These are phyloP conservation scores for Crenichthys baileyi DNA, from an alignment of 2,797 vertebrate genomes.

Conservation along the genomic window DNA sequence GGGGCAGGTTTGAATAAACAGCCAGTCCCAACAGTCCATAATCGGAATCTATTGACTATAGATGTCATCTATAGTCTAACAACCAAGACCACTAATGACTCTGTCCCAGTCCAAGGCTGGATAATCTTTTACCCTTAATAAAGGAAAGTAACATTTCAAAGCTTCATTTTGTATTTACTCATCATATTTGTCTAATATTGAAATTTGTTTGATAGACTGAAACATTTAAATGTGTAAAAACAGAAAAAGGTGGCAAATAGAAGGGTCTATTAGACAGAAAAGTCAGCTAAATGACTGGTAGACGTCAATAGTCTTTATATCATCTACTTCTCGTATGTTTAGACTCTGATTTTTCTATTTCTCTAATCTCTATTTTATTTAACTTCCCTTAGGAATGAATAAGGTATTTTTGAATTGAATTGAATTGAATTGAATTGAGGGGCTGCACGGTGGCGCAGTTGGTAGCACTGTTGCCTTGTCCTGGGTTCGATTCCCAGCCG, in stretches of 20 bases:
- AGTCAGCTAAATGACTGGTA: neutral
- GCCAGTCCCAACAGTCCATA: slow-evolving; percentile 23
- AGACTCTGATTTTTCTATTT: neutral
- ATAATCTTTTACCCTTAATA: neutral
- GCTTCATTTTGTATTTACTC: too few relatives aligned
- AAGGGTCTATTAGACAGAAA: neutral
- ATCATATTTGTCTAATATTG: neutral
- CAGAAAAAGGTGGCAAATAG: neutral
- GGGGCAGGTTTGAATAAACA: slow-evolving; percentile 51
- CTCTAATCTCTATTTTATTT: too few relatives aligned
- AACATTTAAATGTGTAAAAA: neutral
- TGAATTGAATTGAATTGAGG: too few relatives aligned
- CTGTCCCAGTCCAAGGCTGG: neutral
- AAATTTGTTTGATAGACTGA: neutral
- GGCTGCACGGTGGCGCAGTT: too few relatives aligned
- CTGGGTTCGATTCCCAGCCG: too few relatives aligned
- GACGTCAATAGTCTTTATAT: neutral
- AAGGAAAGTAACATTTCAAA: neutral
- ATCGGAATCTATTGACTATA: slow-evolving; percentile 24
- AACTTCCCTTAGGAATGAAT: too few relatives aligned
- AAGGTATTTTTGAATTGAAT: too few relatives aligned
- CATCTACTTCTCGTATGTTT: neutral
- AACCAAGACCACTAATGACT: slow-evolving; percentile 17
- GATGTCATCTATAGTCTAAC: slow-evolving; percentile 26
- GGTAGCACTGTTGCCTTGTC: too few relatives aligned